A percentile compares a stretch with the other conserved stretches of the same genome.
Evolutionary conservation across 1,140 invertebrate species (phyloP).

Genomic region (Solen grandis): DNA sequence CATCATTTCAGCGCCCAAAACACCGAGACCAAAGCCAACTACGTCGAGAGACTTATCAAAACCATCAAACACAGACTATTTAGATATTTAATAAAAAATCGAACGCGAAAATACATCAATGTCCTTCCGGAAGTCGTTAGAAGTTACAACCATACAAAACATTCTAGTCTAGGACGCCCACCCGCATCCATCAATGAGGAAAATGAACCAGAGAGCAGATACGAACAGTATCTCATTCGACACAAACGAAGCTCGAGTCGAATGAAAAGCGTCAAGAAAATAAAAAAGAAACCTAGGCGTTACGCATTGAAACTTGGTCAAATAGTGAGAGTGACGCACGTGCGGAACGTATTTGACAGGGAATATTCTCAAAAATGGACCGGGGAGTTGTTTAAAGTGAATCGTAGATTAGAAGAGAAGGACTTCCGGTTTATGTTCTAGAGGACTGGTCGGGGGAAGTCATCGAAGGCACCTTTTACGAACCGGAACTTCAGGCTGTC

Average conservation of each 20-base stretch:
- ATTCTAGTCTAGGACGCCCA: neutral
- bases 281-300: neutral
- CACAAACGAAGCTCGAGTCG: neutral
- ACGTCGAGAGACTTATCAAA: constrained; percentile 6
- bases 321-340: neutral
- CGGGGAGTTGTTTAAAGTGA: constrained; percentile 6
- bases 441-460: neutral
- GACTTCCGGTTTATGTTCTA: neutral
- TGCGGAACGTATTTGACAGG: no score
- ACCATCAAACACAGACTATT: constrained; percentile 32
- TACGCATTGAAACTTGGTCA: constrained; percentile 1
- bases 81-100: constrained; percentile 20
- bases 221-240: constrained; percentile 15
- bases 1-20: constrained; percentile 6
- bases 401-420: constrained; percentile 2
- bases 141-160: constrained; percentile 11
- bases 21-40: constrained; percentile 28
- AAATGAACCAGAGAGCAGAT: neutral
- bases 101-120: constrained; percentile 4
- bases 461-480: constrained; percentile 10
- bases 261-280: no score
- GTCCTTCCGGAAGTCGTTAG: constrained; percentile 3
- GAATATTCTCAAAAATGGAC: constrained; percentile 34
- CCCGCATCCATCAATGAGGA: constrained; percentile 4
- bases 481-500: constrained; percentile 13